phyloP scores from a whole-genome alignment of 2,797 vertebrate genomes.

The Siniperca scherzeri region DNA sequence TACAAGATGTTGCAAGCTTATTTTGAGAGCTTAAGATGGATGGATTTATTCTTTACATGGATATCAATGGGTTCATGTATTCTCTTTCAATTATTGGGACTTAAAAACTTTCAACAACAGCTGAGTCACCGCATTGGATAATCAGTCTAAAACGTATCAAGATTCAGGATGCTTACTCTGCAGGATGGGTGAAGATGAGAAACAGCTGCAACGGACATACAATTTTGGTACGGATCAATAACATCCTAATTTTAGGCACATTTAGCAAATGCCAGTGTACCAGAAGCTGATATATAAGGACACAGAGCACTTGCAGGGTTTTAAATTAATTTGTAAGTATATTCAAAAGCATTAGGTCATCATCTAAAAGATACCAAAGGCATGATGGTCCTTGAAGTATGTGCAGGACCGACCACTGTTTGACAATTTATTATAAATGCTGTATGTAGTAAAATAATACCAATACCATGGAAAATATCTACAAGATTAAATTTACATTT shows the following conservation, averaged over 20 bases:
- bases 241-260: slow-evolving; percentile 34
- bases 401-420: neutral
- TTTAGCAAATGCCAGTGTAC: slow-evolving; percentile 25
- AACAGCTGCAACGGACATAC: slow-evolving; percentile 13
- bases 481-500: neutral
- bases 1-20: neutral
- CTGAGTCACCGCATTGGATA: slow-evolving; percentile 38
- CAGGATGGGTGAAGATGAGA: slow-evolving; percentile 38
- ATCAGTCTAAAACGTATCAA: slow-evolving; percentile 35
- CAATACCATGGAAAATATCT: neutral
- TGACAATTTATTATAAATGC: neutral
- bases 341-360: slow-evolving; percentile 1
- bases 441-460: neutral
- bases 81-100: slow-evolving; percentile 14
- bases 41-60: neutral
- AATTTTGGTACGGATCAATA: slow-evolving; percentile 32
- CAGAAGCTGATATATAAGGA: neutral
- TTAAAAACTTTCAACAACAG: slow-evolving; percentile 25
- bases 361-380: neutral
- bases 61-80: slow-evolving; percentile 10
- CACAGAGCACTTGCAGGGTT: slow-evolving; percentile 12
- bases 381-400: slow-evolving; percentile 12
- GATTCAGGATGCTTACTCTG: slow-evolving; percentile 34
- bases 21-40: neutral
- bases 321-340: slow-evolving; percentile 6